Percentiles rank a stretch among this genome's conserved stretches.
Evolutionary conservation across 2,113 vertebrate genomes (phyloP).

Genomic region (Mustela nigripes): DNA sequence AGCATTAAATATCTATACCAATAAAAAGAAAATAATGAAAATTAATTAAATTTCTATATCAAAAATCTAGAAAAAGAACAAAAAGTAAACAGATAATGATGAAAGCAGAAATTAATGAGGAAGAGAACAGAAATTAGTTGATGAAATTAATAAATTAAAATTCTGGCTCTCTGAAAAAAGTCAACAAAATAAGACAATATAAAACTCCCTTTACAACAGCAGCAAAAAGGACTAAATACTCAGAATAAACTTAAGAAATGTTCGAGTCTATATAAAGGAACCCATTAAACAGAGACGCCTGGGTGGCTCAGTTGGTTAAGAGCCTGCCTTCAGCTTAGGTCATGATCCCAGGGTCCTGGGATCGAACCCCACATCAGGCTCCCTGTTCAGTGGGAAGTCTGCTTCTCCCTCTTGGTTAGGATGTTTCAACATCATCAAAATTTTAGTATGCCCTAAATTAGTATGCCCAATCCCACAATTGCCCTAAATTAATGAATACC

Average conservation of each 20-base stretch:
- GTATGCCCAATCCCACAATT: not conserved
- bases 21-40: slow-evolving; percentile 10
- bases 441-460: not conserved
- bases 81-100: not conserved
- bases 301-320: not conserved
- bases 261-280: not conserved
- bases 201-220: not conserved
- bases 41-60: not conserved
- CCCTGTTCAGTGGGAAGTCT: not conserved
- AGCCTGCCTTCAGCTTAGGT: not conserved
- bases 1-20: not conserved
- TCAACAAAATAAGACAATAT: not conserved
- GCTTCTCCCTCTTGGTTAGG: not conserved
- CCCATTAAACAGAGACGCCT: not conserved
- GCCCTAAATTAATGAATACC: not conserved
- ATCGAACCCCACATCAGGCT: not conserved
- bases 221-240: not conserved
- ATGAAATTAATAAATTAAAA: not conserved
- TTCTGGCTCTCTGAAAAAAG: not conserved
- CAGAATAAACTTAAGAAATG: slow-evolving; percentile 23
- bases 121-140: not conserved
- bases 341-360: not conserved
- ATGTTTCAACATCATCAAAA: not conserved
- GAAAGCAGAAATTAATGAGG: not conserved
- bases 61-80: slow-evolving; percentile 24